Conservation (phyloP, 2,797 vertebrate species). For the Spea hammondii region DNA sequence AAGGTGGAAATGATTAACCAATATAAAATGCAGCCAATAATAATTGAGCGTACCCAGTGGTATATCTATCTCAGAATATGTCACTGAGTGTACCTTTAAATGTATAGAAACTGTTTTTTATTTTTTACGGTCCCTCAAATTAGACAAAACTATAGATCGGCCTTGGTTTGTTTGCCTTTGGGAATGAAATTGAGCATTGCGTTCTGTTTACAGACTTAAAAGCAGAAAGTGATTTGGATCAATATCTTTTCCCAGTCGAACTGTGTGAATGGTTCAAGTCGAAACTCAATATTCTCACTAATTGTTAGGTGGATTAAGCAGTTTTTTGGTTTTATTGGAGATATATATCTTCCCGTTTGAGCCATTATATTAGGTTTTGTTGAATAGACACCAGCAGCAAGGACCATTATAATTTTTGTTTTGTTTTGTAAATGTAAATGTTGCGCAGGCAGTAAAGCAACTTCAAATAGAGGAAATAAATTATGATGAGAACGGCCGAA, state of each 20-base stretch:
- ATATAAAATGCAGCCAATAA: too few species aligned
- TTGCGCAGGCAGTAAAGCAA: too few species aligned
- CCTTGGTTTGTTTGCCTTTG: not conserved
- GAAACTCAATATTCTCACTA: not conserved
- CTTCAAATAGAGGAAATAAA: too few species aligned
- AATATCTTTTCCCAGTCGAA: not conserved
- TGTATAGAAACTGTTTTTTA: not conserved
- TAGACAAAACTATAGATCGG: not conserved
- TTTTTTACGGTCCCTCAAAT: not conserved
- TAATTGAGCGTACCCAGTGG: too few species aligned
- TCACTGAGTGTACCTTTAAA: too few species aligned
- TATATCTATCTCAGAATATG: too few species aligned
- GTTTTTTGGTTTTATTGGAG: not conserved
- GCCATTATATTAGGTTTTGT: not conserved
- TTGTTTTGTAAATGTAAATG: too few species aligned
- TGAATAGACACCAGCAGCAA: not conserved
- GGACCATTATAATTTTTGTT: too few species aligned
- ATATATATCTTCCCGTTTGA: not conserved
- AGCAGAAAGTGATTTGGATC: not conserved
- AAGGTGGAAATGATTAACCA: too few species aligned
- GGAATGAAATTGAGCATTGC: not conserved
- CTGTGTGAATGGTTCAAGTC: not conserved
- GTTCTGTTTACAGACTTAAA: conserved; percentile 1
- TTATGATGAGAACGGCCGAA: too few species aligned
- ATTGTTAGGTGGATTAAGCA: conserved; percentile 1